Evolutionary conservation across 2,888 invertebrate species (phyloP).

Genomic region (Homarus gammarus): DNA sequence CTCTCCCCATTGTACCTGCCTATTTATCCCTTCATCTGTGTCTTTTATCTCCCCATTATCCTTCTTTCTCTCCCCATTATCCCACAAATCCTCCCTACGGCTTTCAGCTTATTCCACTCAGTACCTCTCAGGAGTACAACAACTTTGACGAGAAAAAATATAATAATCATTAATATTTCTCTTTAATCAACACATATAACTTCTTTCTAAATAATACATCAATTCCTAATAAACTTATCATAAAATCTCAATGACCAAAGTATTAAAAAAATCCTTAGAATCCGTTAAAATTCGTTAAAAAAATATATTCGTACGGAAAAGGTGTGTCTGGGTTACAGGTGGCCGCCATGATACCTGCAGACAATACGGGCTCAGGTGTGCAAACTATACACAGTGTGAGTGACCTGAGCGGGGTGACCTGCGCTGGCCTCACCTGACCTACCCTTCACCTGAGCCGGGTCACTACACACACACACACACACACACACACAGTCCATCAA

Average conservation of each 20-base stretch:
- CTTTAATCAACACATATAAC: too few species aligned
- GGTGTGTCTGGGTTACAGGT: not conserved
- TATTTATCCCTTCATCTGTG: constrained; percentile 17
- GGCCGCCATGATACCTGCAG: not conserved
- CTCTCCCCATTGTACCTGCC: not conserved
- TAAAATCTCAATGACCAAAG: too few species aligned
- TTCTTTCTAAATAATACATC: too few species aligned
- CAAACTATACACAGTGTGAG: too few species aligned
- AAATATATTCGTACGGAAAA: not conserved
- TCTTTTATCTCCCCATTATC: constrained; percentile 24
- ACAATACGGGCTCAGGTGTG: constrained; percentile 21
- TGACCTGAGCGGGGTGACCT: not conserved
- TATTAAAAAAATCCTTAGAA: not conserved
- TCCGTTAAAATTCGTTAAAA: not conserved
- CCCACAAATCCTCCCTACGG: constrained; percentile 19
- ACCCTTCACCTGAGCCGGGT: not conserved
- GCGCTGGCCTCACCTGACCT: constrained; percentile 15
- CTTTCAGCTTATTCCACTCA: constrained; percentile 32
- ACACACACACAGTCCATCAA: constrained; percentile 29
- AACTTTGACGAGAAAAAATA: not conserved
- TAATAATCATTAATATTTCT: too few species aligned
- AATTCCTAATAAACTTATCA: too few species aligned
- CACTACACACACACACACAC: not conserved
- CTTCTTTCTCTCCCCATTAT: constrained; percentile 16
- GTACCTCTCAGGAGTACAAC: not conserved